Base-by-base conservation (phyloP, 2,888 invertebrate genomes). In the Escarpia spicata region DNA sequence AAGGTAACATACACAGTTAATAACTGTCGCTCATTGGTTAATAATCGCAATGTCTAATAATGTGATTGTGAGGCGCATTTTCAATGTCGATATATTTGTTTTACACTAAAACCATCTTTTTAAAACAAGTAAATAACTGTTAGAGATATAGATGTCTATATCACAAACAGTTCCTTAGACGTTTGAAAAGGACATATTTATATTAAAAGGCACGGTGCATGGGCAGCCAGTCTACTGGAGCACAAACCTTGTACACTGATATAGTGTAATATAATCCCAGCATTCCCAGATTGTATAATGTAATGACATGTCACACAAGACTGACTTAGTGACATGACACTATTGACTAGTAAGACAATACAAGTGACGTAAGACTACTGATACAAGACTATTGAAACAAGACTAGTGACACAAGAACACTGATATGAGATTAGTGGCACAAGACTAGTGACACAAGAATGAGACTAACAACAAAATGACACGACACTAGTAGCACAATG, bases 381-480 rank as follows among this genome's bases (percentile, higher is more conserved):
- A 91, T 43, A 90, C 91, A 15, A 92, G 26, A 4, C 91, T 90
- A 92, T 2, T 52, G 31, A 43, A 10, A 92, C 43, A 52, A 44
- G 89, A 52, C 15, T 12, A 52, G 15, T 52, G 9, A 52, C 52
- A 9, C 12, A 12, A 12, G 52, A 9, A n/a, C 44, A 26, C 45
- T 31, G 37, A 37, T 37, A 9, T 9, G 43, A 92, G 12, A 6
- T 15, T 75, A 37, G 3, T 43, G 60, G 12, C 15, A 60, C 19
- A 92, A 92, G 3, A 92, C 31, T 12, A 31, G 91, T 90, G 43
- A 91, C 37, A 90, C 91, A 15, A 92, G 9, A 4, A 12, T 52
- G 52, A 52, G 12, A 12, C 12, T 12, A 12, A 12, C 12, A 9
- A 12, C 52, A 37, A 37, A 37, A 37, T 37, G 37, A 37, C 37